Base-by-base conservation (phyloP, 1,140 invertebrate species). In the Trichonephila clavipes region DNA sequence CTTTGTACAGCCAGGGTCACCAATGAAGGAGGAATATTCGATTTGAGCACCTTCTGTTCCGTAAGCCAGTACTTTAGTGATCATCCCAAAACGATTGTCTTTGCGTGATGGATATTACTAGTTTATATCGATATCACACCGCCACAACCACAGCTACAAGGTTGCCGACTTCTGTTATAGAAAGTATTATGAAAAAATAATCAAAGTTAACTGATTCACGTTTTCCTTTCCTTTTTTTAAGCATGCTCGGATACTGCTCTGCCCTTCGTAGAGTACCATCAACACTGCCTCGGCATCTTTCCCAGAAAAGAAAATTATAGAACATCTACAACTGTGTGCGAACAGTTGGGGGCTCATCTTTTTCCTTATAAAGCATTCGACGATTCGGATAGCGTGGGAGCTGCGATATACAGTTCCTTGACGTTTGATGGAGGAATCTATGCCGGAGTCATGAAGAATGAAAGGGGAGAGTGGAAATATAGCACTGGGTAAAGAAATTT, bases 371-470 rank as follows among this genome's bases (percentile, higher is more conserved):
- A 92, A 19, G n/a, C 18, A 34, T 18, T 19, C 10, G 61, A 87
- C 6, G 34, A 83, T 3, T 82, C 40, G 14, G 58, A 92, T 4
- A 92, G 82, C 14, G 83, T 87, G 28, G 90, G 28, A 5, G 82
- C 81, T 10, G 90, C 66, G 6, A 51, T 92, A 4, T 44, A 85
- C 8, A 66, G 24, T 28, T 34, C 44, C 5, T 16, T 34, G 0
- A 28, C 40, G 4, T 58, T 92, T 6, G 90, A 92, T 59, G 90
- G 90, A 51, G 90, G 90, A 8, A 64, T 92, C 10, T 92, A 40
- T 18, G 51, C 83, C 1, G 83, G 83, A n/a, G 12, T 92, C 0
- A 44, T 18, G 83, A 92, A 87, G 21, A 19, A 24, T 1, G 59
- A 64, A 4, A 16, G 28, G 6, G 90, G 90, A 64, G 16, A 64